phyloP scores from a whole-genome alignment of 2,797 vertebrate species.

The Coranthus polyacanthus region DNA sequence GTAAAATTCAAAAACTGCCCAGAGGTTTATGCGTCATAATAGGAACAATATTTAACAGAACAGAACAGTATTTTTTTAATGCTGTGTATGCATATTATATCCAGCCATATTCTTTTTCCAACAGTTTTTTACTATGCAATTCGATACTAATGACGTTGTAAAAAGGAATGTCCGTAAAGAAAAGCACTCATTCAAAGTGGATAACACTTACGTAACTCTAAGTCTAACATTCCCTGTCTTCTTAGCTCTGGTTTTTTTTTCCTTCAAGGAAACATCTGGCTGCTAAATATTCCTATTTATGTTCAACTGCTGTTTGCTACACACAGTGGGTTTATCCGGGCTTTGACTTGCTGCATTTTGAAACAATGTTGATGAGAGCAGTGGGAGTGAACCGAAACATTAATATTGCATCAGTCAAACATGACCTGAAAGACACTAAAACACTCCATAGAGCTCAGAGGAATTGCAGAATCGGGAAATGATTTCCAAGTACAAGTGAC shows the following conservation, averaged over 20 bases:
- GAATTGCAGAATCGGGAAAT: slow-evolving; percentile 8
- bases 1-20: no score
- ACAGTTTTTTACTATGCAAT: no score
- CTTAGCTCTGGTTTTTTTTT: slow-evolving; percentile 8
- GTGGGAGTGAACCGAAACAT: slow-evolving; percentile 3
- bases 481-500: slow-evolving; percentile 13
- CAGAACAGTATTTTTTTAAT: no score
- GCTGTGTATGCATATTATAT: no score
- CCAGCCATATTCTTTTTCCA: no score
- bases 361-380: slow-evolving; percentile 8
- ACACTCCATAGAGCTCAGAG: slow-evolving; percentile 7
- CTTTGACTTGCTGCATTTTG: neutral
- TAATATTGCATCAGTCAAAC: slow-evolving; percentile 5
- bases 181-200: no score
- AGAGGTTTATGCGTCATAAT: no score
- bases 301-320: neutral
- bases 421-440: slow-evolving; percentile 7
- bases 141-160: neutral
- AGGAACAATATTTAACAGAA: no score
- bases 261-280: neutral
- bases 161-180: neutral
- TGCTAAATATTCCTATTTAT: neutral
- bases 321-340: neutral
- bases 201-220: neutral
- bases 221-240: neutral